Percentiles rank a stretch among this genome's conserved stretches.
Conservation (phyloP, 2,113 vertebrate genomes). For the Romanogobio albipinnatus region DNA sequence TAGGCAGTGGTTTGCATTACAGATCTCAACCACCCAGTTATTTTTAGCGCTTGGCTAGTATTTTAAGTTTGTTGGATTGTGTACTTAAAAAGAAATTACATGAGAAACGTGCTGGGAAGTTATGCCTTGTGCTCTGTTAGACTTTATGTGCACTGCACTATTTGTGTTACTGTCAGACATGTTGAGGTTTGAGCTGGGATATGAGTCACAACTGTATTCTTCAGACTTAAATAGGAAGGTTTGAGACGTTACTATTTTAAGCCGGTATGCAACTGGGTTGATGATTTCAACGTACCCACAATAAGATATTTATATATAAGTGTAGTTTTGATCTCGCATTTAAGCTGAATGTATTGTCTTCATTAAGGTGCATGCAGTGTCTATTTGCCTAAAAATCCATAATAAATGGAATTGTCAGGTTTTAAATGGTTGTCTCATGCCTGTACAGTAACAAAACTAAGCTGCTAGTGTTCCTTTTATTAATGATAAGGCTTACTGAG, state of each 20-base stretch:
- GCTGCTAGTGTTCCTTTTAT: neutral
- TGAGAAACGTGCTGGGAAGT: neutral
- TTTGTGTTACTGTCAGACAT: slow-evolving; percentile 27
- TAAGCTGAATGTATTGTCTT: neutral
- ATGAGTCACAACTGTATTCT: slow-evolving; percentile 31
- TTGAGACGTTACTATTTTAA: neutral
- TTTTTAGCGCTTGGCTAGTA: neutral
- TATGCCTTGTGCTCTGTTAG: neutral
- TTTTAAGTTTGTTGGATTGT: neutral
- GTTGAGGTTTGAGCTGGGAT: neutral
- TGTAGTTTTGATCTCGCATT: neutral
- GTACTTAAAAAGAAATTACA: neutral
- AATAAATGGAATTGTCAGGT: neutral
- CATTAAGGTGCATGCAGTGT: neutral
- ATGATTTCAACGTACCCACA: slow-evolving; percentile 28
- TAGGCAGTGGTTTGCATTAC: neutral
- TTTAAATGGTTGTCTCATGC: neutral
- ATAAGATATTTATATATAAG: neutral
- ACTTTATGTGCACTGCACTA: neutral
- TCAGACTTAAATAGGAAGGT: slow-evolving; percentile 28
- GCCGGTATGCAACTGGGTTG: neutral
- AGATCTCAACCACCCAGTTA: neutral
- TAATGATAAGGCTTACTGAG: neutral
- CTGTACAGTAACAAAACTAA: neutral
- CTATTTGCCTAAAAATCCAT: neutral